These are phyloP conservation scores for Garra rufa DNA, from an alignment of 2,113 vertebrate genomes.

Conservation along the genomic window DNA sequence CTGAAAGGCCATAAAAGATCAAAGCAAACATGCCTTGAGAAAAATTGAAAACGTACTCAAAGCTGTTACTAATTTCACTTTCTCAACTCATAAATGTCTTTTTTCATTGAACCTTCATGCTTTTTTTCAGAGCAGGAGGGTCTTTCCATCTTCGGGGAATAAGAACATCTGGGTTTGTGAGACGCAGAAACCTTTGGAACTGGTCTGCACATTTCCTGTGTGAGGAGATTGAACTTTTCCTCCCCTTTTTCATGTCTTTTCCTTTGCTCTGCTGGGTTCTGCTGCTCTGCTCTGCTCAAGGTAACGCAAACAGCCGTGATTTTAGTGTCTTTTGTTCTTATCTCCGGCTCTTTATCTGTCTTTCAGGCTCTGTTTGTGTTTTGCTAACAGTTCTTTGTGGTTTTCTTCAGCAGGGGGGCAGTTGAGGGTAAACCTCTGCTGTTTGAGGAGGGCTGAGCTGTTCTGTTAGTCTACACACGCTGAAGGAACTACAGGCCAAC, in stretches of 20 bases:
- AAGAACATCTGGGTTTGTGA: conserved; percentile 83
- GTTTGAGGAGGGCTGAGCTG: conserved; percentile 39
- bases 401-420: conserved; percentile 52
- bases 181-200: conserved; percentile 71
- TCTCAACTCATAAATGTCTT: background rate
- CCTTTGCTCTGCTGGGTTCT: conserved; percentile 41
- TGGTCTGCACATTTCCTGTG: conserved; percentile 79
- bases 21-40: conserved; percentile 65
- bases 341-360: conserved; percentile 56
- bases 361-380: conserved; percentile 50
- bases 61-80: conserved; percentile 29
- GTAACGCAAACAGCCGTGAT: conserved; percentile 57
- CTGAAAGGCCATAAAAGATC: conserved; percentile 56
- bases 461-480: conserved; percentile 48
- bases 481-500: conserved; percentile 57
- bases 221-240: conserved; percentile 67
- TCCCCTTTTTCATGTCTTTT: conserved; percentile 48
- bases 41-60: conserved; percentile 10
- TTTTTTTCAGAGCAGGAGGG: conserved; percentile 68
- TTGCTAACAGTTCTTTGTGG: conserved; percentile 43
- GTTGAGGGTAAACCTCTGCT: conserved; percentile 48
- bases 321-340: conserved; percentile 50
- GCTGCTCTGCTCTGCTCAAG: conserved; percentile 54
- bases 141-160: conserved; percentile 79
- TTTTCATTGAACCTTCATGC: background rate